Evolutionary conservation across 1,140 invertebrate species (phyloP).

Genomic region (Penaeus vannamei): DNA sequence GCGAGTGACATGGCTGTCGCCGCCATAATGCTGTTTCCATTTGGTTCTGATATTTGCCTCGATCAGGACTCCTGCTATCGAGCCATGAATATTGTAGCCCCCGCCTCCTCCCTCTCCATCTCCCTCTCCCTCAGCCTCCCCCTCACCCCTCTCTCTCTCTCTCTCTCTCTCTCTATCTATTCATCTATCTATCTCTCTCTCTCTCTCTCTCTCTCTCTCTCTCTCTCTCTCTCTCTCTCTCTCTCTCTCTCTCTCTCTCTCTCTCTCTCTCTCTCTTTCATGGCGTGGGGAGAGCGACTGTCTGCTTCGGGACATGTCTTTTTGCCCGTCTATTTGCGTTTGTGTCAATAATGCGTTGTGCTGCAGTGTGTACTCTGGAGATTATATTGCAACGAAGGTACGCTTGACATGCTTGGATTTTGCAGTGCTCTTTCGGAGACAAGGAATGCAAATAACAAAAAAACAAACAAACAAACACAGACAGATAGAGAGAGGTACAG

Average conservation of each 20-base stretch:
- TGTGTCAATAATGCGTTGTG: too few relatives aligned
- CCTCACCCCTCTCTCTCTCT: not conserved
- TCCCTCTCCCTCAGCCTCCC: too few relatives aligned
- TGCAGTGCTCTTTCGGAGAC: not conserved
- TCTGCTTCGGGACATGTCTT: not conserved
- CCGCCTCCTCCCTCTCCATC: not conserved
- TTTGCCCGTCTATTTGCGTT: not conserved
- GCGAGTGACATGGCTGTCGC: not conserved
- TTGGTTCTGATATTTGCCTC: too few relatives aligned
- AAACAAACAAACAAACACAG: not conserved
- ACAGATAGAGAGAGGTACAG: not conserved
- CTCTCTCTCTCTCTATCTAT: conserved; percentile 23
- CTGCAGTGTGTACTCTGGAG: too few relatives aligned
- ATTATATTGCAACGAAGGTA: too few relatives aligned
- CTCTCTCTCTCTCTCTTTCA: not conserved
- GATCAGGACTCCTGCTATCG: too few relatives aligned
- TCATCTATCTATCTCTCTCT: not conserved
- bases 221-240: conserved; percentile 24
- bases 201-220: conserved; percentile 10
- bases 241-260: conserved; percentile 21
- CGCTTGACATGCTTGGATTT: too few relatives aligned
- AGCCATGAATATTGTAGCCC: too few relatives aligned
- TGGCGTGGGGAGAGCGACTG: not conserved
- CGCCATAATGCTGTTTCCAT: too few relatives aligned
- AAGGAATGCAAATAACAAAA: not conserved